Evolutionary conservation across 2,888 invertebrate genomes (phyloP), one percentile per base, ranked within the genome.

Genomic region (Andrena flavipes): DNA sequence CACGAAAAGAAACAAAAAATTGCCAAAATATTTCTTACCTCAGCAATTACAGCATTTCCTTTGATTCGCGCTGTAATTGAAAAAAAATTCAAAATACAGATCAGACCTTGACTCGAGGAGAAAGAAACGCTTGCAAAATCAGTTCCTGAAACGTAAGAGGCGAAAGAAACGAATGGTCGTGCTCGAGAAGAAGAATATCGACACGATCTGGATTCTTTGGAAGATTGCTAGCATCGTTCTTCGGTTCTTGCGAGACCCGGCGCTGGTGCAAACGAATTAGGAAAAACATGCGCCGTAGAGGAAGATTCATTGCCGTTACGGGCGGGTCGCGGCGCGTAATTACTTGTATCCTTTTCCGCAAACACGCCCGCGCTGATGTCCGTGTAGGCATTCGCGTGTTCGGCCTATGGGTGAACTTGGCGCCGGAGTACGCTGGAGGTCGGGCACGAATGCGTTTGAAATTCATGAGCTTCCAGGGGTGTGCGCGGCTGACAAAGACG

Each of bases 381-480:
- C 51, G 54, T 56, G 56, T 69, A 60, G 70, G 8, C 20, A 29
- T 70, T 49, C 42, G 16, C 54, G 33, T 56, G 33, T 63, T 42
- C 42, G 29, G 76, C 42, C 60, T 62, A 72, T 65, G 78, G 81
- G 64, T 77, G 80, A 78, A 59, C 73, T 74, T 70, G 51, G 73
- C 42, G 26, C 48, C 54, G 74, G 76, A 67, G 76, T 54, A 62
- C 42, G 75, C 26, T 35, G 42, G 49, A 56, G 76, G 71, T 71
- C 62, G 49, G 51, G 42, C 69, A 67, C 76, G 74, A 65, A 62
- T 83, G 84, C 86, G 87, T 88, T 85, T 87, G 87, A 90, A 89
- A 89, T 89, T 89, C 89, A 90, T 89, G 89, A 89, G 89, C 69
- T 89, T 76, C 76, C 76, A 75, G 48, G 80, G 49, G 48, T 79